Base-by-base conservation (phyloP, 2,888 invertebrate species). In the Crepidodera aurea region DNA sequence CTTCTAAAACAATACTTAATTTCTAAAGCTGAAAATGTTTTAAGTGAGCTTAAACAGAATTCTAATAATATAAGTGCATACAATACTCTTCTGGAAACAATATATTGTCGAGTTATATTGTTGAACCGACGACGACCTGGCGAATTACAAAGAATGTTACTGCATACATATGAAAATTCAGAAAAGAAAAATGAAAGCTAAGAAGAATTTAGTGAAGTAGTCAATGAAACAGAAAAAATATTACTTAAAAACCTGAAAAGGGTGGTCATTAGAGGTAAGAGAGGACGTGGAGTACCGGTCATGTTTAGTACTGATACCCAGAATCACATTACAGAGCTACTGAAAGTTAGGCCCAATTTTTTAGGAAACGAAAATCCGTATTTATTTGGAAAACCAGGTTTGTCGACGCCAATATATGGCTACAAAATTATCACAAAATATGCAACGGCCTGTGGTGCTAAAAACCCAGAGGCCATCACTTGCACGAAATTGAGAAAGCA, bases 221-320 rank as follows among this genome's bases (percentile, higher is more conserved):
- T 22, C 2, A 4, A 2, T 22, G 22, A 22, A 22, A 46, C 63
- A 32, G 60, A 60, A 60, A 44, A 51, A 25, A 53, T 56, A 13
- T 57, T 64, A 27, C 3, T 60, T n/a, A 34, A 53, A 22, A 55
- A 22, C 4, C 53, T 53, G 12, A 60, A 60, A 29, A 27, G 59
- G 2, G 5, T 65, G 8, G 62, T 62, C 1, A 62, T 59, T 7
- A n/a, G 51, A 8, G 55, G 62, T n/a, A 64, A 64, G 39, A 46
- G 61, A 25, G 54, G 60, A 13, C 53, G 68, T n/a, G 70, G 69
- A 12, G 71, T 73, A 12, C 68, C 68, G 1, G 70, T 71, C 10
- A 60, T 75, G 8, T 67, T 72, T 18, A 67, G 64, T 39, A 8
- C 19, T 22, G 70, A 71, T 44, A 56, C 67, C 18, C 69, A 75